These are phyloP conservation scores for Tenthredo amoena DNA, from an alignment of 2,888 invertebrate genomes.

Conservation along the genomic window DNA sequence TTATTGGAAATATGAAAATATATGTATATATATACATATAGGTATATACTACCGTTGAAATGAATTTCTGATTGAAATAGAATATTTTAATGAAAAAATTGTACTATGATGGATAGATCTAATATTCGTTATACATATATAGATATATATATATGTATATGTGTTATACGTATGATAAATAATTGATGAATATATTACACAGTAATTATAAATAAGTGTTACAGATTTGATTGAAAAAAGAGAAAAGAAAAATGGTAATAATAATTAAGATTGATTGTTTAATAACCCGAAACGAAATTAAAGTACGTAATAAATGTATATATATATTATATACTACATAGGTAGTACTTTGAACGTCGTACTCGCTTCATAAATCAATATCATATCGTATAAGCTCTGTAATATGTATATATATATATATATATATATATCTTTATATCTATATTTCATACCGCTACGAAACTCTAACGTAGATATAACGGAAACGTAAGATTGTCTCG, in stretches of 20 bases:
- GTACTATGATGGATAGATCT: no score
- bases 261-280: not conserved
- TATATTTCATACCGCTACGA: not conserved
- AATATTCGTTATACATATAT: no score
- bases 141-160: no score
- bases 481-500: not conserved
- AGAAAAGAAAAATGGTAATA: not conserved
- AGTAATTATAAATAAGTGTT: no score
- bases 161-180: no score
- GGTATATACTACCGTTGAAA: not conserved
- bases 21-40: not conserved
- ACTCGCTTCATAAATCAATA: not conserved
- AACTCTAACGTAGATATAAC: not conserved
- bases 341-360: not conserved
- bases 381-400: not conserved
- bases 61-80: not conserved
- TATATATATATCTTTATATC: not conserved
- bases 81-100: not conserved
- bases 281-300: not conserved
- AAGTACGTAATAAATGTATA: not conserved
- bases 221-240: not conserved
- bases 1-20: constrained; percentile 2
- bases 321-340: not conserved
- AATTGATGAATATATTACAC: no score
- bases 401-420: not conserved